These are phyloP conservation scores for Acrossocheilus wenchowensis DNA, from an alignment of 2,797 vertebrate genomes.

Conservation along the genomic window DNA sequence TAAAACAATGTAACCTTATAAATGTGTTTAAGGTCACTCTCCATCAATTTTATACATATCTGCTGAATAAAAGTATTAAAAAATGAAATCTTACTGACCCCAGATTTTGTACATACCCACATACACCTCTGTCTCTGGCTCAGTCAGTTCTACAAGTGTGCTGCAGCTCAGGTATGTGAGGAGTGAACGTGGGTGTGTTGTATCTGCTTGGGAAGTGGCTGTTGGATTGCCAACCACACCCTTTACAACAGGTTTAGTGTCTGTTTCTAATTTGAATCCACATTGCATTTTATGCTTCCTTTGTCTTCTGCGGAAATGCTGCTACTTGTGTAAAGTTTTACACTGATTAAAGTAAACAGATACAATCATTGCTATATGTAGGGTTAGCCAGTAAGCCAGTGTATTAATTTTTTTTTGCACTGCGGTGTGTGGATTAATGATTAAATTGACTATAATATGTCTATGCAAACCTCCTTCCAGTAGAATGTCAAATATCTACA, in stretches of 20 bases:
- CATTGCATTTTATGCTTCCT: not conserved
- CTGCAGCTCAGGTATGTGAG: slow-evolving; percentile 16
- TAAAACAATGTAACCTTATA: not conserved
- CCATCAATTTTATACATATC: not conserved
- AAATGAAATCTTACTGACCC: not conserved
- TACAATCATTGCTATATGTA: not conserved
- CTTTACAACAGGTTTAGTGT: not conserved
- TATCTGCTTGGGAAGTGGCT: not conserved
- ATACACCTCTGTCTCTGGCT: slow-evolving; percentile 29
- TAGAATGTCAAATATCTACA: not conserved
- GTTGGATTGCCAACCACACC: slow-evolving; percentile 18
- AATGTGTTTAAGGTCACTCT: not conserved
- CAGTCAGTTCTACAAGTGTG: slow-evolving; percentile 38
- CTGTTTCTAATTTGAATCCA: not conserved
- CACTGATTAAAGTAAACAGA: not conserved
- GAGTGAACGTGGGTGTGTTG: slow-evolving; percentile 3
- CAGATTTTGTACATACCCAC: slow-evolving; percentile 2
- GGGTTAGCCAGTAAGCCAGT: not conserved
- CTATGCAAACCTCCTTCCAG: not conserved
- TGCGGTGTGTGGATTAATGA: not conserved
- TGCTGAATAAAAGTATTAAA: not conserved
- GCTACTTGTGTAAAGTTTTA: not conserved
- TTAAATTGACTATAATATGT: not conserved
- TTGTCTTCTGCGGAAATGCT: not conserved
- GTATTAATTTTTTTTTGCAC: not conserved